These are phyloP conservation scores for Ecdyonurus torrentis DNA, from an alignment of 2,888 invertebrate species.

Conservation along the genomic window DNA sequence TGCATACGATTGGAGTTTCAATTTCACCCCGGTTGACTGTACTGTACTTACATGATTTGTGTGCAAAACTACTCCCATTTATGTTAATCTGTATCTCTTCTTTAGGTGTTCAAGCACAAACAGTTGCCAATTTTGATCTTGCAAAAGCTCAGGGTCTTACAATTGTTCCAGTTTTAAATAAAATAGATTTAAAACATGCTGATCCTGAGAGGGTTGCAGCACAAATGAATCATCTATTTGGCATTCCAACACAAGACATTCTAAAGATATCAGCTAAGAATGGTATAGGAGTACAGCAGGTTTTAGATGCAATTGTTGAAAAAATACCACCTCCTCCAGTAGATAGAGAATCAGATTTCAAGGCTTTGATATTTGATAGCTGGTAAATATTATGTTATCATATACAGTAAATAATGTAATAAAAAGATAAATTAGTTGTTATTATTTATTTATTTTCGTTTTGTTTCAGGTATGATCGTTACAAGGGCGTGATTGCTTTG, in stretches of 20 bases:
- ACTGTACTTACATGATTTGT: not conserved
- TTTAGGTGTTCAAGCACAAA: slow-evolving; percentile 82
- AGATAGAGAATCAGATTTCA: slow-evolving; percentile 40
- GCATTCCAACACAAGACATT: slow-evolving; percentile 52
- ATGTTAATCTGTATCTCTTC: too few species aligned
- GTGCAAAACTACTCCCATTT: too few species aligned
- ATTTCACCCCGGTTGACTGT: too few species aligned
- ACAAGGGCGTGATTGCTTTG: slow-evolving; percentile 62
- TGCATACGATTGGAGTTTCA: too few species aligned
- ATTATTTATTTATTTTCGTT: too few species aligned
- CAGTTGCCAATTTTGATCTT: slow-evolving; percentile 88
- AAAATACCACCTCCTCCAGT: slow-evolving; percentile 58
- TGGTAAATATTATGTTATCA: slow-evolving; percentile 32
- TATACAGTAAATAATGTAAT: not conserved
- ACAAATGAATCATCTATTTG: slow-evolving; percentile 68
- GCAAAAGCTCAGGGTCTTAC: slow-evolving; percentile 66
- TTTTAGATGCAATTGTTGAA: slow-evolving; percentile 62
- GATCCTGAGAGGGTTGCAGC: slow-evolving; percentile 63
- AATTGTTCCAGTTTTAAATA: slow-evolving; percentile 88
- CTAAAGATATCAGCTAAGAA: slow-evolving; percentile 82
- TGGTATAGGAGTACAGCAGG: slow-evolving; percentile 63
- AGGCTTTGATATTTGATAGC: slow-evolving; percentile 80
- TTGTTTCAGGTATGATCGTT: slow-evolving; percentile 53
- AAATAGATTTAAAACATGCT: slow-evolving; percentile 87
- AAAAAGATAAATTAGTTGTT: too few species aligned